phyloP scores from a whole-genome alignment of 2,888 invertebrate genomes.

The Drosophila mercatorum region DNA sequence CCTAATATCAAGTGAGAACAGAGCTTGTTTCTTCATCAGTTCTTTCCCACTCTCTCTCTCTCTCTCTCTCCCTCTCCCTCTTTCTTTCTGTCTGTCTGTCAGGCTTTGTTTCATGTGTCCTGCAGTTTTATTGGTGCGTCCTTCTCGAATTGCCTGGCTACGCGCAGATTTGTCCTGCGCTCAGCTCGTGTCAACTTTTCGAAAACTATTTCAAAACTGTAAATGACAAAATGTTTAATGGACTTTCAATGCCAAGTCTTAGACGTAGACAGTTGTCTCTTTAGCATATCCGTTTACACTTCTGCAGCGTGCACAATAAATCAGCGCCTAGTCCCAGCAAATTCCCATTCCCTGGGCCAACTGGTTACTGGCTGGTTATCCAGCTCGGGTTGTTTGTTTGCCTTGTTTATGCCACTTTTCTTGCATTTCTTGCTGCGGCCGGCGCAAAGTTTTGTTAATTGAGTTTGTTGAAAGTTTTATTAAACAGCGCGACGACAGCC shows the following conservation, averaged over 20 bases:
- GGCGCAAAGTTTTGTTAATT: slow-evolving; percentile 78
- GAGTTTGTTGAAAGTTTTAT: slow-evolving; percentile 80
- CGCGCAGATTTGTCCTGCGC: slow-evolving; percentile 61
- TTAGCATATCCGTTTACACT: slow-evolving; percentile 78
- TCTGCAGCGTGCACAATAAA: slow-evolving; percentile 70
- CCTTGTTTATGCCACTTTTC: slow-evolving; percentile 81
- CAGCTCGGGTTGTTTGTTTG: slow-evolving; percentile 69
- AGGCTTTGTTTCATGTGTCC: slow-evolving; percentile 71
- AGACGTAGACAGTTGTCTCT: slow-evolving; percentile 37
- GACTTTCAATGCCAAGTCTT: slow-evolving; percentile 75
- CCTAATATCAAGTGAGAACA: slow-evolving; percentile 70
- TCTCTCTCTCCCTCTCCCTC: neutral
- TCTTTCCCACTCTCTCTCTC: slow-evolving; percentile 4
- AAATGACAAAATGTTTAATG: slow-evolving; percentile 84
- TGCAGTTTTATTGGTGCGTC: slow-evolving; percentile 65
- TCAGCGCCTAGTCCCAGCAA: slow-evolving; percentile 72
- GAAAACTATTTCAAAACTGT: slow-evolving; percentile 83
- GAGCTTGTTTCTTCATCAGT: slow-evolving; percentile 4
- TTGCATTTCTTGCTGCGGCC: slow-evolving; percentile 78
- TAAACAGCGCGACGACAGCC: slow-evolving; percentile 70
- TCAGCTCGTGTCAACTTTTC: slow-evolving; percentile 77
- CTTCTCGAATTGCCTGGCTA: slow-evolving; percentile 20
- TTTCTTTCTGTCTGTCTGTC: slow-evolving; percentile 47
- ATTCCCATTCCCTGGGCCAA: neutral
- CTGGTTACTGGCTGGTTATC: slow-evolving; percentile 40